A percentile compares a stretch with the other conserved stretches of the same genome.
These are phyloP conservation scores for Catharus bicknelli DNA, from an alignment of 2,113 vertebrate genomes.

Conservation along the genomic window DNA sequence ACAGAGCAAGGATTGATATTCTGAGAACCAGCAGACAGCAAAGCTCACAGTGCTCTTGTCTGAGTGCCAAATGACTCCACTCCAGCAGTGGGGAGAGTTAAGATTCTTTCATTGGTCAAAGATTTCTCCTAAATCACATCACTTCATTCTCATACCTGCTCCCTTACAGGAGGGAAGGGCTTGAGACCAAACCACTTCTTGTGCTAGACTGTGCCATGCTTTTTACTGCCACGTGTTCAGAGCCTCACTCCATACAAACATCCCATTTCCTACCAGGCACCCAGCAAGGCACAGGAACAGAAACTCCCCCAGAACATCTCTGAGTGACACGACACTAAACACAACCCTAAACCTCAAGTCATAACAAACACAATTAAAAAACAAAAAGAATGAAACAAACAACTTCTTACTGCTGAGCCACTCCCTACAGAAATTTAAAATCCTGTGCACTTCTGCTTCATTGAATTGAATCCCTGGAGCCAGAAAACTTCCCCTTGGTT, in stretches of 20 bases:
- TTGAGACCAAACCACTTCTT: neutral
- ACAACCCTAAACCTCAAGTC: neutral
- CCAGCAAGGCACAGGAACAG: neutral
- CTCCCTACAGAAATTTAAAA: neutral
- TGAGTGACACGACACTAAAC: neutral
- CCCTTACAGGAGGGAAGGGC: neutral
- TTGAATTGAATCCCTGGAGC: neutral
- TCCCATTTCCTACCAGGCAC: neutral
- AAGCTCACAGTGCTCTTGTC: neutral
- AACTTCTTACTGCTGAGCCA: neutral
- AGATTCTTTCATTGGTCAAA: neutral
- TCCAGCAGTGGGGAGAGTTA: neutral
- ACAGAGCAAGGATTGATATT: neutral
- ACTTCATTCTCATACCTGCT: neutral
- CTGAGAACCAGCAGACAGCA: neutral
- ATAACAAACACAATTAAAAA: neutral
- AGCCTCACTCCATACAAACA: neutral
- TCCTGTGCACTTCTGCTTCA: neutral
- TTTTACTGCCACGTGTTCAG: fast-evolving
- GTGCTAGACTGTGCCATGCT: neutral
- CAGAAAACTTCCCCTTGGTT: neutral
- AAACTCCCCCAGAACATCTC: neutral
- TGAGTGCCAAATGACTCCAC: neutral
- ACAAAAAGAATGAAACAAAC: neutral
- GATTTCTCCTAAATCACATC: neutral